phyloP scores from a whole-genome alignment of 2,797 vertebrate genomes.

The Hemibagrus guttatus region DNA sequence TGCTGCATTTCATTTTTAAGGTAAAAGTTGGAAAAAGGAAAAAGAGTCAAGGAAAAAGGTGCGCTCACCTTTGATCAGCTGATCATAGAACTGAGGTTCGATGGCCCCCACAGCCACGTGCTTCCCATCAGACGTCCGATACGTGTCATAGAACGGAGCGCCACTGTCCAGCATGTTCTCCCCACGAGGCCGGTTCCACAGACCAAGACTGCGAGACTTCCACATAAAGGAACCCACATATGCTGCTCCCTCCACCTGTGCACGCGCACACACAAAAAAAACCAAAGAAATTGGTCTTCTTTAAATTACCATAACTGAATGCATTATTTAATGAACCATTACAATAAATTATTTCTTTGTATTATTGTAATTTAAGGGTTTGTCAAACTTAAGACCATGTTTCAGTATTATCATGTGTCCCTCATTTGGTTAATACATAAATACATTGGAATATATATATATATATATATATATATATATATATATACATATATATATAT shows the following conservation, averaged over 20 bases:
- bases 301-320: not conserved
- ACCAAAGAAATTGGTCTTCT: not conserved
- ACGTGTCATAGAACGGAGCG: conserved; percentile 90
- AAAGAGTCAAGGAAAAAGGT: not conserved
- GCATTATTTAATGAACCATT: not conserved
- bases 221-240: conserved; percentile 93
- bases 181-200: conserved; percentile 83
- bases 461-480: no score
- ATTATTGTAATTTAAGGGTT: not conserved
- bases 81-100: conserved; percentile 87
- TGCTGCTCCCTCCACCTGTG: conserved; percentile 90
- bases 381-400: not conserved
- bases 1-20: not conserved
- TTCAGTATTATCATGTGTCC: no score
- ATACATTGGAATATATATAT: no score
- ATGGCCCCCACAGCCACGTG: conserved; percentile 91
- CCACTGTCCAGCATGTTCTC: conserved; percentile 88
- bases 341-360: not conserved
- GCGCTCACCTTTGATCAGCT: conserved; percentile 81
- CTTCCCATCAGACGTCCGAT: conserved; percentile 84
- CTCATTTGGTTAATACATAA: no score
- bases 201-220: conserved; percentile 75
- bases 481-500: no score
- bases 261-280: not conserved
- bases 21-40: not conserved